Base-by-base conservation (phyloP, 2,797 vertebrate genomes). In the Aldrovandia affinis region DNA sequence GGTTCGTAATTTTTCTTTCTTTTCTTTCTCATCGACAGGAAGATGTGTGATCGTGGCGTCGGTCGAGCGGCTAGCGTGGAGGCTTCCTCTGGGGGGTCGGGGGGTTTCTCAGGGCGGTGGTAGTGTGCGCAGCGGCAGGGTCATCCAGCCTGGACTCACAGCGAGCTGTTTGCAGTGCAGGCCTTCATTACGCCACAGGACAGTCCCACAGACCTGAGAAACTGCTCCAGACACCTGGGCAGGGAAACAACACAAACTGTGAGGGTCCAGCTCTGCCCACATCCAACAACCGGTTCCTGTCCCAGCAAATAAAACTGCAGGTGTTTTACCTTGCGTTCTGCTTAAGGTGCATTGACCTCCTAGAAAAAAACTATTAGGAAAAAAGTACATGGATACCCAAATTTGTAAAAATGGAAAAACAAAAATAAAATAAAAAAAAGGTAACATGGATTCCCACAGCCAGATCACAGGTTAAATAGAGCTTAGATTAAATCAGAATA, bases 111-210 rank as follows among this genome's bases (percentile, higher is more conserved):
- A 57, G 82, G 81, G 39, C 86, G 90, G 89, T 78, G 81, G 90
- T 88, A 92, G 89, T 65, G 85, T 91, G 57, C 83, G 89, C 81
- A 0, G 84, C 89, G 94, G 93, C 92, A 18, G 57, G 85, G 83
- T 84, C 85, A 91, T 96, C 95, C 68, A 88, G 94, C 80, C 75
- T 36, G 91, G 89, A 90, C 94, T 89, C 63, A 89, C 94, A 96
- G 94, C 88, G 20, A 59, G 86, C 91, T 93, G 95, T 91, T 96
- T 96, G 92, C 88, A 89, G 93, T 83, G 88, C 91, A 61, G 83
- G 85, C 95, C 92, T 94, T 96, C 95, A 96, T 95, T 78, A 93
- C 89, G 20, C 90, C 95, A 89, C 87, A 30, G 83, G 86, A 89
- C 88, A 81, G 81, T 85, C 88, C 85, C 81, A 33, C 84, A 55